Base-by-base conservation (phyloP, 2,888 invertebrate species). In the Drosophila cognata region DNA sequence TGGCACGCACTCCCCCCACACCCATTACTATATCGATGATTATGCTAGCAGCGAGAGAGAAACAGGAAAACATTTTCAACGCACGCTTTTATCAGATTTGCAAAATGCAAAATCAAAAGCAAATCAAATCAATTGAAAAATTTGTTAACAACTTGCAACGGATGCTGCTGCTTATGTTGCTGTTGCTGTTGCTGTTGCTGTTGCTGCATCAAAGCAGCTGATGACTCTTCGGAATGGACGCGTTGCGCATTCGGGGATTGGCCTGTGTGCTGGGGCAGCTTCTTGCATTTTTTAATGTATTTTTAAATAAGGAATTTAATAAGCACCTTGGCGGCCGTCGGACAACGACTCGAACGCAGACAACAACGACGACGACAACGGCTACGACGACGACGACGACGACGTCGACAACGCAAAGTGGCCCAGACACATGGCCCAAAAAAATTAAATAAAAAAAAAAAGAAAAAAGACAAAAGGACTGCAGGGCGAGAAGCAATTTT, bases 211-310 rank as follows among this genome's bases (percentile, higher is more conserved):
- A 11, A 52, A 57, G 65, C 69, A 74, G 80, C 75, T 74, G 79
- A 79, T 74, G 78, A 65, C 51, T 69, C 65, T 46, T 65, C 29
- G 29, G 11, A 46, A 50, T 62, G 61, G 41, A 38, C 74, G 43
- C 55, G 38, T 6, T 52, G 13, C 60, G 48, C 63, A 57, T 87
- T 75, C 50, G 81, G 76, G 72, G 79, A 75, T 82, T 84, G 81
- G 76, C 62, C 65, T 79, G 61, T 61, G 67, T 74, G 70, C 64
- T 73, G 55, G 67, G 81, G 71, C 85, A 86, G 89, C 89, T 89
- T 86, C 90, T 86, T 88, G 89, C 89, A 87, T 90, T 90, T 90
- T 90, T 88, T 90, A 87, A 88, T 88, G 87, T 89, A 90, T 88
- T 88, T 88, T 88, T 88, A 88, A 88, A 90, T 90, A 88, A 90